Conservation (phyloP, 2,113 vertebrate genomes). For the Bathybates hornii region DNA sequence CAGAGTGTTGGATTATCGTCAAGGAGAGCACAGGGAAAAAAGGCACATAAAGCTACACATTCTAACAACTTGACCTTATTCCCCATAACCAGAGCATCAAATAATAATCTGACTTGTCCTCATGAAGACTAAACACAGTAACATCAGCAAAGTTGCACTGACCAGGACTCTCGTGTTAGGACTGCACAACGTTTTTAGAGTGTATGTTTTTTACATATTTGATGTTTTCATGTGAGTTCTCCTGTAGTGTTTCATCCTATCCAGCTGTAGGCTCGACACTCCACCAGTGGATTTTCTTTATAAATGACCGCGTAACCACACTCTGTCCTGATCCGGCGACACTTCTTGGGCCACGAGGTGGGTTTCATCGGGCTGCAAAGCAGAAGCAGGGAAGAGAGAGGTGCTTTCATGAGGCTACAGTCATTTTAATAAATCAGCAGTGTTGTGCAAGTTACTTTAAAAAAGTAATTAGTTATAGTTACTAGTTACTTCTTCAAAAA, state of each 20-base stretch:
- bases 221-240: background rate
- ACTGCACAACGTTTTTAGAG: background rate
- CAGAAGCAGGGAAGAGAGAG: background rate
- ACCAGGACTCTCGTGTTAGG: background rate
- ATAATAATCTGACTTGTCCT: background rate
- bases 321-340: conserved; percentile 17
- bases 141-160: background rate
- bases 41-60: background rate
- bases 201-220: background rate
- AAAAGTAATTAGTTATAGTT: background rate
- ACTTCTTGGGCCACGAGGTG: conserved; percentile 62
- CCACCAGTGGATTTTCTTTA: conserved; percentile 37
- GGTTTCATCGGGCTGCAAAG: conserved; percentile 48
- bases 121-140: background rate
- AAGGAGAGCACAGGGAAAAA: background rate
- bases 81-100: background rate
- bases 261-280: conserved; percentile 64
- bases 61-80: background rate
- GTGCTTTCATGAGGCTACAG: background rate
- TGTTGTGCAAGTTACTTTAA: background rate
- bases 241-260: conserved; percentile 39
- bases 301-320: conserved; percentile 56
- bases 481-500: background rate
- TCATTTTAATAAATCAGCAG: background rate
- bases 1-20: background rate